A percentile compares a stretch with the other conserved stretches of the same genome.
phyloP scores from a whole-genome alignment of 1,140 invertebrate species.

The Drosophila teissieri region DNA sequence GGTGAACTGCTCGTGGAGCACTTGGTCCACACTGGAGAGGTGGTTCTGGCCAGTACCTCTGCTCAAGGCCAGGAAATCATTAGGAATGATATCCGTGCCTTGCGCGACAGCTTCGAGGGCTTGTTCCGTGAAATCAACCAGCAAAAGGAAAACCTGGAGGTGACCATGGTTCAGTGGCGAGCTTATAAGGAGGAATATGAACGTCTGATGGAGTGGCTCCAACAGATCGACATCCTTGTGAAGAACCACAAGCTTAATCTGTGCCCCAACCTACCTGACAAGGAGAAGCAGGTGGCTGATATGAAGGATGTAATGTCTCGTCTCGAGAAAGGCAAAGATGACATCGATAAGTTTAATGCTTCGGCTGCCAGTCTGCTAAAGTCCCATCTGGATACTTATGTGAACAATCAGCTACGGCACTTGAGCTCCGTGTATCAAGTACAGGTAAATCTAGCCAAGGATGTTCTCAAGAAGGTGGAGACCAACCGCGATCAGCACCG shows the following conservation, averaged over 20 bases:
- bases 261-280: constrained; percentile 92
- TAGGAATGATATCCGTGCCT: constrained; percentile 92
- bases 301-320: constrained; percentile 91
- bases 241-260: constrained; percentile 95
- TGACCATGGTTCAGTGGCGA: constrained; percentile 92
- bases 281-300: constrained; percentile 92
- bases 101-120: constrained; percentile 93
- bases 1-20: constrained; percentile 94
- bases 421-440: constrained; percentile 96
- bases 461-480: constrained; percentile 96
- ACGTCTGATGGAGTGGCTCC: constrained; percentile 95
- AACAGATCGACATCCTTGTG: constrained; percentile 95
- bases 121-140: constrained; percentile 94
- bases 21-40: constrained; percentile 93
- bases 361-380: constrained; percentile 90
- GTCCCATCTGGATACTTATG: constrained; percentile 95
- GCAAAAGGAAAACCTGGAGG: constrained; percentile 93
- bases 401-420: constrained; percentile 95
- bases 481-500: constrained; percentile 95
- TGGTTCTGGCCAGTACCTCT: constrained; percentile 93
- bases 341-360: constrained; percentile 93
- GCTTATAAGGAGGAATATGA: constrained; percentile 97
- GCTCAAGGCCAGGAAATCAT: constrained; percentile 91
- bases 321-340: constrained; percentile 91
- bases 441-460: constrained; percentile 95